Evolutionary conservation across 2,888 invertebrate genomes (phyloP).

Genomic region (Iselma pallidipennis): DNA sequence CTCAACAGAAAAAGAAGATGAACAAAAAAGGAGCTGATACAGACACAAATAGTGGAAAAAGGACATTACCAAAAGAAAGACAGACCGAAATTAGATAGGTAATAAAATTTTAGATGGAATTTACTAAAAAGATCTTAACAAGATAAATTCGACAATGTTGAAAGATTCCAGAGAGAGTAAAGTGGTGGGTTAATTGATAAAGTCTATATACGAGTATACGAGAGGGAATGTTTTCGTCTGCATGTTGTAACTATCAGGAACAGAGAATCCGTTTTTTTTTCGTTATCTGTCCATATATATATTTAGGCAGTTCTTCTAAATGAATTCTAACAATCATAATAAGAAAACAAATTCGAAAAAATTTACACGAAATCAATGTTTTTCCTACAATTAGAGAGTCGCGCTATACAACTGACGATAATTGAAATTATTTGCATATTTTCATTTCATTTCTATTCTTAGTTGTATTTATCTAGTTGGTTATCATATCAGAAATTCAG

Average conservation of each 20-base stretch:
- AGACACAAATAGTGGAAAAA: neutral
- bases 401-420: neutral
- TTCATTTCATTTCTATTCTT: neutral
- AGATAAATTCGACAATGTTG: neutral
- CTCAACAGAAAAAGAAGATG: neutral
- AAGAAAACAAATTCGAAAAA: too few relatives aligned
- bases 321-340: neutral
- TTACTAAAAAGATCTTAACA: neutral
- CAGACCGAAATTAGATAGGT: neutral
- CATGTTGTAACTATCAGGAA: neutral
- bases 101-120: slow-evolving; percentile 1
- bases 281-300: too few relatives aligned
- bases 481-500: too few relatives aligned
- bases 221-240: neutral
- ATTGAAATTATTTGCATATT: neutral
- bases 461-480: too few relatives aligned
- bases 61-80: neutral
- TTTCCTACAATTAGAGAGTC: too few relatives aligned
- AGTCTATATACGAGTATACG: neutral
- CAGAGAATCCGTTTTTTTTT: too few relatives aligned
- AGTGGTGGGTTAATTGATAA: neutral
- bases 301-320: neutral
- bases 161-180: neutral
- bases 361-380: too few relatives aligned
- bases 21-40: neutral